Conservation (phyloP, 1,140 invertebrate species). For the Lasaia peninsularis region DNA sequence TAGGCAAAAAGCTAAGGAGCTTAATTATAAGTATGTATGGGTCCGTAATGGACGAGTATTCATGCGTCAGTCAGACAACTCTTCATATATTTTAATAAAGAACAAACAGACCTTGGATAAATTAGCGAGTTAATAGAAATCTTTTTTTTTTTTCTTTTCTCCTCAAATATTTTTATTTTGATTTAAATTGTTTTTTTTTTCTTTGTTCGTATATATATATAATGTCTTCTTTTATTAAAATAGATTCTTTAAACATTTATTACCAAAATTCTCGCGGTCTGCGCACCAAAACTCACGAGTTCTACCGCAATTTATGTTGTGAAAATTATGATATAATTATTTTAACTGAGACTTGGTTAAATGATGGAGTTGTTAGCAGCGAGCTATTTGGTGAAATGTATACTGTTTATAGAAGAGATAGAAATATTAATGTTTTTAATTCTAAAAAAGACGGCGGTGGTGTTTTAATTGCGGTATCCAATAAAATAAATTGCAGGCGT, state of each 20-base stretch:
- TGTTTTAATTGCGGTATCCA: not conserved
- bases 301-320: conserved; percentile 15
- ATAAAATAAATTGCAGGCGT: not conserved
- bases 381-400: conserved; percentile 1
- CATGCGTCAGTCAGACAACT: conserved; percentile 27
- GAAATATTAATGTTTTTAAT: conserved; percentile 4
- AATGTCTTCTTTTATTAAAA: not conserved
- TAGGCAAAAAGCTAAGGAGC: conserved; percentile 24
- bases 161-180: too few relatives aligned
- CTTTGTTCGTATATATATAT: not conserved
- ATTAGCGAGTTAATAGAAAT: not conserved
- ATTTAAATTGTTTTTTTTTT: too few relatives aligned
- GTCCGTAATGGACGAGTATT: conserved; percentile 26
- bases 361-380: not conserved
- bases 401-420: conserved; percentile 18
- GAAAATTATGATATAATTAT: conserved; percentile 21
- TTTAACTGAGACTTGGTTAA: conserved; percentile 12
- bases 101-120: not conserved
- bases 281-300: conserved; percentile 23
- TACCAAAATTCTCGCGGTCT: conserved; percentile 23
- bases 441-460: not conserved
- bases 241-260: not conserved
- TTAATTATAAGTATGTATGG: conserved; percentile 35
- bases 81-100: not conserved
- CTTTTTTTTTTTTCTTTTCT: not conserved